Evolutionary conservation across 2,797 vertebrate genomes (phyloP), one percentile per base, ranked within the genome.

Genomic region (Acropternis orthonyx): DNA sequence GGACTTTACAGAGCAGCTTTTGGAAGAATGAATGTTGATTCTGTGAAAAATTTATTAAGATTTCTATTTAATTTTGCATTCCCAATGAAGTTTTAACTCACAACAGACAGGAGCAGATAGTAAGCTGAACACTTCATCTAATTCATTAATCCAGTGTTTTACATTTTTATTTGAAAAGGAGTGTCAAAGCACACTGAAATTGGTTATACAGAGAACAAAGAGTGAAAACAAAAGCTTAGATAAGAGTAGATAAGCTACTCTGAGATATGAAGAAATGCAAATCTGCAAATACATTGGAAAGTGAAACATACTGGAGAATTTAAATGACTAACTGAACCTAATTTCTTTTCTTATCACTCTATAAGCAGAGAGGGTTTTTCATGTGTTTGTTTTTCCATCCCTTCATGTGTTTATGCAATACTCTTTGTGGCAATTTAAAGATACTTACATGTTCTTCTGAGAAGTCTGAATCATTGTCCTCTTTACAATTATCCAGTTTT

Each of bases 151-250:
- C 54, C 51, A 63, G 5, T 78, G 44, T 68, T 93, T 85, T 92
- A 79, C 68, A 71, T 92, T 92, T 96, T 88, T 80, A 65, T 94
- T 94, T 93, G 71, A 92, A 92, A 96, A 82, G 48, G 48, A 71
- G 23, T 63, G 61, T 85, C 87, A 93, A 80, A 96, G 44, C 74
- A 81, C 54, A 48, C 66, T 89, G 65, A 87, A 95, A 89, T 32
- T 68, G 66, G 62, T 51, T 84, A 74, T 43, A 92, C 28, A 74
- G 76, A 77, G 90, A 93, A 94, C 30, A 92, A 59, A 85, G n/a
- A n/a, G 28, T 82, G 82, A 89, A 95, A 91, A 94, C 56, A 93
- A 93, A 93, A 89, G 37, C 76, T 88, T 71, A 67, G 79, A 9
- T 19, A 51, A 71, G 71, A 75, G 63, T 48, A 92, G 84, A 95